Base-by-base conservation (phyloP, 1,140 invertebrate species). In the Cotesia chilonis region DNA sequence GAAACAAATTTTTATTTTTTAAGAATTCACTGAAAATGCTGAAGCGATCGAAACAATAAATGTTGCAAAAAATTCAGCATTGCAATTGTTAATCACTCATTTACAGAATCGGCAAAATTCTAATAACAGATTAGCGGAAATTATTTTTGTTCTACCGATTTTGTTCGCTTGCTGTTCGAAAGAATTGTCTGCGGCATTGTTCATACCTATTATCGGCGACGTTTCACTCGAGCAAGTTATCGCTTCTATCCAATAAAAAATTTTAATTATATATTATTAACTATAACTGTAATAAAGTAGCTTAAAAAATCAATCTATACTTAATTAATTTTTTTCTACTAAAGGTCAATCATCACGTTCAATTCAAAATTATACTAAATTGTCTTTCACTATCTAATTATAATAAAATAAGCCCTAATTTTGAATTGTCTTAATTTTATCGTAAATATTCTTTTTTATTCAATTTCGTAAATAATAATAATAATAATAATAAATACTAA, bases 151-250 rank as follows among this genome's bases (percentile, higher is more conserved):
- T 2, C 65, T 85, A n/a, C 82, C 85, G 2, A 68, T 79, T 63
- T 66, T 86, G 10, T 81, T 80, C 4, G 76, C 77, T 12, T 83
- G 80, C 38, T 85, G 82, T 37, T 75, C 82, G 5, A 74, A 78
- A 14, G 80, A 84, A 76, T 71, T 86, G 9, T 77, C 79, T 4
- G 71, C 67, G 6, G 71, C 79, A 66, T 73, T 86, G 10, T 85
- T 87, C 64, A 78, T 82, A 0, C 81, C 83, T 0, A 81, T 83
- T n/a, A 85, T 85, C 28, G 79, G 79, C 3, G 78, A 85, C 55
- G 70, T 77, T 2, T 77, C 81, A 64, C 71, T 87, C 3, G 83
- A 86, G 12, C 77, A 69, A 67, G 80, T 87, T 0, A 87, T 87
- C 37, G 78, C 79, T 4, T 83, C 84, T 1, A 83, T 87, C 38